Percentiles rank a stretch among this genome's conserved stretches.
phyloP scores from a whole-genome alignment of 1,140 invertebrate genomes.

The Leptinotarsa undecemlineata region DNA sequence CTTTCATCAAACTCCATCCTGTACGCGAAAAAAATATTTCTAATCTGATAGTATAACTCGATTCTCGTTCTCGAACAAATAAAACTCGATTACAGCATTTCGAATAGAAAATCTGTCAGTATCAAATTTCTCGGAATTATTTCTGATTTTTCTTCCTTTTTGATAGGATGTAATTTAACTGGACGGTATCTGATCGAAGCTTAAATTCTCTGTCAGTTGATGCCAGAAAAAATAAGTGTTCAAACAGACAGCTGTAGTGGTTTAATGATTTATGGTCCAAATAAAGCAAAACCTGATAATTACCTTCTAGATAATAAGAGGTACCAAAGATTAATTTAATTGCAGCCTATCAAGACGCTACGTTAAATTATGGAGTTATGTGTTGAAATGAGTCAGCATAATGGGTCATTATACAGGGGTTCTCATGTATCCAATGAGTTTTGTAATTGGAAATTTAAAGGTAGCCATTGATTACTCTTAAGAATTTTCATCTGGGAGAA shows the following conservation, averaged over 20 bases:
- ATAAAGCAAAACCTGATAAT: conserved; percentile 4
- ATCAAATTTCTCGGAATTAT: conserved; percentile 8
- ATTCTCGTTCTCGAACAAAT: background rate
- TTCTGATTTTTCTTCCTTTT: background rate
- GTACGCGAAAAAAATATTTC: background rate
- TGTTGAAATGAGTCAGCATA: conserved; percentile 1
- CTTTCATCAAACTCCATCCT: too few species aligned
- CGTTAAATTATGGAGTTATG: conserved; percentile 3
- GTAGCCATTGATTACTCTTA: too few species aligned
- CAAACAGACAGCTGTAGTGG: conserved; percentile 4
- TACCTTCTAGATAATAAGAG: conserved; percentile 3
- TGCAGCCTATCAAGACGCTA: conserved; percentile 5
- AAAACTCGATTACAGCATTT: conserved; percentile 6
- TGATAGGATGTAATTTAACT: conserved; percentile 6
- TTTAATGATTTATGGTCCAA: conserved; percentile 4
- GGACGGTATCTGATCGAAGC: background rate
- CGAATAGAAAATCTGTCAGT: background rate
- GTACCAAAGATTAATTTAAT: conserved; percentile 6
- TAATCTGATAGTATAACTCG: background rate
- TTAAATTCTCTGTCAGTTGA: conserved; percentile 3
- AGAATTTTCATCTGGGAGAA: too few species aligned
- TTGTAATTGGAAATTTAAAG: too few species aligned
- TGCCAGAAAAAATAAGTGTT: conserved; percentile 6
- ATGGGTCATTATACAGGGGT: background rate
- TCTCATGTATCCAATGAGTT: too few species aligned